phyloP scores from a whole-genome alignment of 2,888 invertebrate species.

The Cephus runcator region DNA sequence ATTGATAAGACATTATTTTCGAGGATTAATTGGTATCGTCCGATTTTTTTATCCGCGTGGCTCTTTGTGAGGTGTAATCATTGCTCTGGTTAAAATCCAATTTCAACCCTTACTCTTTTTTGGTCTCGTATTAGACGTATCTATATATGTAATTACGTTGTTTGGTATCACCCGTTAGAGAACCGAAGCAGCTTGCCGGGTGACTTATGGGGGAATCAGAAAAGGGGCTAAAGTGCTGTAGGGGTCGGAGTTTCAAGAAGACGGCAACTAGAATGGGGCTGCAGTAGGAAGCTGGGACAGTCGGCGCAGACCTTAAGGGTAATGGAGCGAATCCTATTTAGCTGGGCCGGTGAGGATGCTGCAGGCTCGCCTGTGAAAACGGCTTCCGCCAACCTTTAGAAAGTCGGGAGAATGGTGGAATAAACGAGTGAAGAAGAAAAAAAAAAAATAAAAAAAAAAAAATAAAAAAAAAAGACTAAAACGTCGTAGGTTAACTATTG shows the following conservation, averaged over 20 bases:
- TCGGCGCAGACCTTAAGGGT: slow-evolving; percentile 16
- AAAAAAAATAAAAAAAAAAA: too few species aligned
- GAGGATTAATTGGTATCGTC: not conserved
- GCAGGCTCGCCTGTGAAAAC: not conserved
- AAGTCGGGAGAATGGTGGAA: not conserved
- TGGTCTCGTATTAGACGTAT: not conserved
- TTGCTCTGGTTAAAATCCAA: not conserved
- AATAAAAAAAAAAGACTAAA: not conserved
- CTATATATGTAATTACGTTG: slow-evolving; percentile 19
- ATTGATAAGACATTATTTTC: not conserved
- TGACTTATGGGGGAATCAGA: not conserved
- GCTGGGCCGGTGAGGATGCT: slow-evolving; percentile 5
- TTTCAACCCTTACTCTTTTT: not conserved
- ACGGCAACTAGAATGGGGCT: not conserved
- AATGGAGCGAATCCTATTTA: slow-evolving; percentile 37
- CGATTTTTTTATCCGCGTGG: too few species aligned
- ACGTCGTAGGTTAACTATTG: slow-evolving; percentile 19
- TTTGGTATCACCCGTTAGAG: slow-evolving; percentile 16
- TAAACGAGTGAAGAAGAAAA: not conserved
- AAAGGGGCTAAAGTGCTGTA: not conserved
- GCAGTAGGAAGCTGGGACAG: not conserved
- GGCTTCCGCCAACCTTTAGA: not conserved
- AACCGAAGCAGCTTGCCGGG: not conserved
- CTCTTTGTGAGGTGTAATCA: not conserved
- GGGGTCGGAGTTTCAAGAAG: not conserved